These are phyloP conservation scores for Charanyca ferruginea DNA, from an alignment of 2,888 invertebrate species.

Conservation along the genomic window DNA sequence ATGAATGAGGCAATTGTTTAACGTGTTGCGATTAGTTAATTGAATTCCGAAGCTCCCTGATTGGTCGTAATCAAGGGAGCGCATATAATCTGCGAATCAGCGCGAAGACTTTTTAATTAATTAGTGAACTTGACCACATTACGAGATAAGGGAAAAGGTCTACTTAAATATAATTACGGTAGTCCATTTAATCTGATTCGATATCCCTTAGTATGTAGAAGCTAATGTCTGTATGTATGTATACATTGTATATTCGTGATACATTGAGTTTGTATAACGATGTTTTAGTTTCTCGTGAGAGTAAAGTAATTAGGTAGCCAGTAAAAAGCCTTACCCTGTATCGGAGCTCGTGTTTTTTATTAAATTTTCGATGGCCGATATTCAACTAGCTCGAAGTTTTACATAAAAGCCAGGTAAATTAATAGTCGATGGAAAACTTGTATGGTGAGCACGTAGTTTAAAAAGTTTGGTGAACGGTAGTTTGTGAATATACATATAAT, in stretches of 20 bases:
- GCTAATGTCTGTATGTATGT: background rate
- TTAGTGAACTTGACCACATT: constrained; percentile 58
- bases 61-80: constrained; percentile 53
- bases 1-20: constrained; percentile 57
- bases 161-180: constrained; percentile 61
- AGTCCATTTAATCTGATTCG: constrained; percentile 55
- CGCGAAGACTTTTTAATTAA: constrained; percentile 64
- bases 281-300: constrained; percentile 30
- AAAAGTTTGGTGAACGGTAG: constrained; percentile 31
- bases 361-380: constrained; percentile 41
- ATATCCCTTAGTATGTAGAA: constrained; percentile 34
- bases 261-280: constrained; percentile 33
- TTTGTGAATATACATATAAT: constrained; percentile 23
- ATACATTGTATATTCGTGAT: constrained; percentile 10
- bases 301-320: constrained; percentile 54
- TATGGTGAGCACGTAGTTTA: constrained; percentile 34
- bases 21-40: constrained; percentile 58
- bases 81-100: constrained; percentile 41
- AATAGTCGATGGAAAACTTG: constrained; percentile 41
- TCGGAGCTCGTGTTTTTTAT: constrained; percentile 39
- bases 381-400: constrained; percentile 29
- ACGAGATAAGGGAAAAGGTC: constrained; percentile 55
- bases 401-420: constrained; percentile 50
- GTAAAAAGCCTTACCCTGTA: constrained; percentile 48
- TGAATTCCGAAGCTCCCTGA: constrained; percentile 47